Evolutionary conservation across 2,113 vertebrate species (phyloP).

Genomic region (Sphaerodactylus townsendi): DNA sequence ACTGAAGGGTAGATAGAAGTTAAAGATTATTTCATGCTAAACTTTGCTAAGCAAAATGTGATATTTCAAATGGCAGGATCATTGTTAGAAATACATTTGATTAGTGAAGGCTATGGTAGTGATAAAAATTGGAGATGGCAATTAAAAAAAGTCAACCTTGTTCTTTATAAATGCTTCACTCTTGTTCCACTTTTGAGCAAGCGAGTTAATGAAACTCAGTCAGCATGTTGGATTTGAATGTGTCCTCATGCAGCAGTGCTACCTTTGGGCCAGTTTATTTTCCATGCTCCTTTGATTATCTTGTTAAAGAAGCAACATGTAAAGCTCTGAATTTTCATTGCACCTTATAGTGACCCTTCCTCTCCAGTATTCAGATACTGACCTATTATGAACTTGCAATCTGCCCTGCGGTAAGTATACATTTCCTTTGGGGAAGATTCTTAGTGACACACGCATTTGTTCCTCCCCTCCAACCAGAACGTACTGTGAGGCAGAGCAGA

Average conservation of each 20-base stretch:
- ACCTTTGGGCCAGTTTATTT: background rate
- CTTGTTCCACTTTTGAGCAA: background rate
- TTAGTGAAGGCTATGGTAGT: conserved; percentile 21
- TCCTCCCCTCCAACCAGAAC: too few species aligned
- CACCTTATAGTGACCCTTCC: background rate
- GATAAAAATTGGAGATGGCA: background rate
- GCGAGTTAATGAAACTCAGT: background rate
- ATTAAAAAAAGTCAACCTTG: conserved; percentile 16
- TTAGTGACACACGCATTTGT: too few species aligned
- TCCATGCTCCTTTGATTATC: background rate
- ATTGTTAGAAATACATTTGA: conserved; percentile 29
- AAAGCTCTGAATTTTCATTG: background rate
- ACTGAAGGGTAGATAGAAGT: conserved; percentile 24
- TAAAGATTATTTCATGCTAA: conserved; percentile 13
- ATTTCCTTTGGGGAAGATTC: too few species aligned
- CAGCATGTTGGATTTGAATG: background rate
- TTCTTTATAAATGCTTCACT: background rate
- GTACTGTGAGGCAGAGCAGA: too few species aligned
- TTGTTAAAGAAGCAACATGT: background rate
- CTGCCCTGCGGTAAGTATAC: too few species aligned
- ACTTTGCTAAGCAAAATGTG: conserved; percentile 34
- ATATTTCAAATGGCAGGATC: conserved; percentile 11
- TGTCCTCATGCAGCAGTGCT: background rate
- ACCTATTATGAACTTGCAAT: too few species aligned
- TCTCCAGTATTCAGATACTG: background rate